Evolutionary conservation across 2,888 invertebrate genomes (phyloP).

Genomic region (Xanthia togata): DNA sequence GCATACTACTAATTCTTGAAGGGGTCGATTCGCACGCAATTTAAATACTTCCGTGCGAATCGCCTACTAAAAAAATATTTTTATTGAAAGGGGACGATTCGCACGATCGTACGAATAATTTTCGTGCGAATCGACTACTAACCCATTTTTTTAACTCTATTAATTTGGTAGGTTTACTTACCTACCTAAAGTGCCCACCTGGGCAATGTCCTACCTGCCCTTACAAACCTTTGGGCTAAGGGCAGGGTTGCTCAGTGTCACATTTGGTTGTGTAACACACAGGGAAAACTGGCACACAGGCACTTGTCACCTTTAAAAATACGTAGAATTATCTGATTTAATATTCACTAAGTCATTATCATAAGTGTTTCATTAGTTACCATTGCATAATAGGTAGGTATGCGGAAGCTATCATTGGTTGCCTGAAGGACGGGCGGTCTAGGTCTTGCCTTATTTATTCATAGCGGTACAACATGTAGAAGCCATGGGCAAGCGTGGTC

Average conservation of each 20-base stretch:
- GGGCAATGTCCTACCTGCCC: neutral
- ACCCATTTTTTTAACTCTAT: neutral
- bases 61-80: no score
- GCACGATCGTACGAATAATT: no score
- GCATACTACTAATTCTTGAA: no score
- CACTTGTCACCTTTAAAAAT: neutral
- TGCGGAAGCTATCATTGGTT: neutral
- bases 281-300: no score
- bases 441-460: constrained; percentile 12
- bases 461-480: constrained; percentile 7
- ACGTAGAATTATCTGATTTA: neutral
- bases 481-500: neutral
- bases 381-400: neutral
- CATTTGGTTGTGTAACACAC: neutral
- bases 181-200: no score
- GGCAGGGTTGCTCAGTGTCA: neutral
- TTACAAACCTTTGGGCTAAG: neutral
- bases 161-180: neutral
- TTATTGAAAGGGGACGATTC: no score
- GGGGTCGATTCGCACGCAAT: no score
- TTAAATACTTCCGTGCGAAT: no score
- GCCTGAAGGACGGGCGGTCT: constrained; percentile 8
- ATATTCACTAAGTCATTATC: neutral
- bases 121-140: no score
- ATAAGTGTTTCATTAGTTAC: no score